Evolutionary conservation across 2,113 vertebrate species (phyloP).

Genomic region (Pavo muticus): DNA sequence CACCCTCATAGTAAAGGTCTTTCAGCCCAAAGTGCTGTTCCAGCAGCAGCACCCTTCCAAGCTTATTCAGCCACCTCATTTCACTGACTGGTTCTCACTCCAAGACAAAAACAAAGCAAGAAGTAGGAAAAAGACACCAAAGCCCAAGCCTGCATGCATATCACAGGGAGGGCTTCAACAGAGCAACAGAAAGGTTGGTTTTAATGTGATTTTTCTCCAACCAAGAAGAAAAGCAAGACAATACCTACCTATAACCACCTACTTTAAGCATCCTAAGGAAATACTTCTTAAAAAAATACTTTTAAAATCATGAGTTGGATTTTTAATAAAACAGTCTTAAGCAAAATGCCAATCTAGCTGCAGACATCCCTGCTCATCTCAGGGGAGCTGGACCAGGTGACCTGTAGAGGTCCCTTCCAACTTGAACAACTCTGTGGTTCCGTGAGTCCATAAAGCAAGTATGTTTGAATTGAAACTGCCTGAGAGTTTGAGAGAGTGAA

Average conservation of each 20-base stretch:
- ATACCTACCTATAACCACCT: not conserved
- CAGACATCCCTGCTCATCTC: too few relatives aligned
- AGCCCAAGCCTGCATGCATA: not conserved
- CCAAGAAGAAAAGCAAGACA: not conserved
- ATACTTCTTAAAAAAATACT: too few relatives aligned
- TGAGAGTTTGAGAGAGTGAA: not conserved
- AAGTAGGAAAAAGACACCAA: not conserved
- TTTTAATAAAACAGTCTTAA: not conserved
- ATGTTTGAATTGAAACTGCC: rapidly evolving
- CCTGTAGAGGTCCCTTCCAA: too few relatives aligned
- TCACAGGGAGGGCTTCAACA: not conserved
- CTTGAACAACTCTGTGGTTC: too few relatives aligned
- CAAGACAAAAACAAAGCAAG: not conserved
- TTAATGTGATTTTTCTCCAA: too few relatives aligned
- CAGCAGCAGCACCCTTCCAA: not conserved
- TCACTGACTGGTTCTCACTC: not conserved
- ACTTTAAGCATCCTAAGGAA: not conserved
- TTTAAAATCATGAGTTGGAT: not conserved
- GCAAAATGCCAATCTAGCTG: not conserved
- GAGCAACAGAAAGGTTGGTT: not conserved
- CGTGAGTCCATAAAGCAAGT: not conserved
- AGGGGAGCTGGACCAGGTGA: too few relatives aligned
- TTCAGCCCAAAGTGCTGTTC: not conserved
- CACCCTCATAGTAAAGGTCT: too few relatives aligned
- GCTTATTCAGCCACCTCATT: not conserved